Conservation (phyloP, 2,113 vertebrate genomes). For the Saccopteryx leptura region DNA sequence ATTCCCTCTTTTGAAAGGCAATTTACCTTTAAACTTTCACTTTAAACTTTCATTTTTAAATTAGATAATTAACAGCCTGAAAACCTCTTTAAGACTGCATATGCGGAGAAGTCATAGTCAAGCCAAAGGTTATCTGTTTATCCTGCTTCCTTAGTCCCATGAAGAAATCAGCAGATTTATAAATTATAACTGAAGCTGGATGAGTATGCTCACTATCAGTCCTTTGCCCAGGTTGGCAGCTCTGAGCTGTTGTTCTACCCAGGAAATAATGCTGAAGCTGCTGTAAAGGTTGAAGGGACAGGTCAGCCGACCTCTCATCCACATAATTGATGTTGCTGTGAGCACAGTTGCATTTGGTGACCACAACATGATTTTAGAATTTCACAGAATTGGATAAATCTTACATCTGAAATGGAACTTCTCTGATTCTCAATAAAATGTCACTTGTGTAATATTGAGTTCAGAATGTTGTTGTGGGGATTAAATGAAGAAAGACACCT, state of each 20-base stretch:
- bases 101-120: not conserved
- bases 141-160: not conserved
- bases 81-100: not conserved
- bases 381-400: slow-evolving; percentile 22
- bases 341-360: not conserved
- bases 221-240: not conserved
- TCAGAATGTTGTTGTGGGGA: not conserved
- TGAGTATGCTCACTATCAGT: not conserved
- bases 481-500: not conserved
- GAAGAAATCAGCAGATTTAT: slow-evolving; percentile 32
- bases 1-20: not conserved
- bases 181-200: not conserved
- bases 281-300: not conserved
- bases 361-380: not conserved
- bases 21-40: slow-evolving; percentile 45
- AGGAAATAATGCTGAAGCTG: not conserved
- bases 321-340: not conserved
- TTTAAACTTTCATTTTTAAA: slow-evolving; percentile 44
- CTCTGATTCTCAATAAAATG: slow-evolving; percentile 14
- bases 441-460: not conserved
- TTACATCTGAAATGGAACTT: slow-evolving; percentile 21
- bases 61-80: not conserved
- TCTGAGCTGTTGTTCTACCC: not conserved
- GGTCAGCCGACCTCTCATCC: not conserved
- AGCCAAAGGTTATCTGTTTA: not conserved